Base-by-base conservation (phyloP, 1,140 invertebrate genomes). In the Drosophila miranda region DNA sequence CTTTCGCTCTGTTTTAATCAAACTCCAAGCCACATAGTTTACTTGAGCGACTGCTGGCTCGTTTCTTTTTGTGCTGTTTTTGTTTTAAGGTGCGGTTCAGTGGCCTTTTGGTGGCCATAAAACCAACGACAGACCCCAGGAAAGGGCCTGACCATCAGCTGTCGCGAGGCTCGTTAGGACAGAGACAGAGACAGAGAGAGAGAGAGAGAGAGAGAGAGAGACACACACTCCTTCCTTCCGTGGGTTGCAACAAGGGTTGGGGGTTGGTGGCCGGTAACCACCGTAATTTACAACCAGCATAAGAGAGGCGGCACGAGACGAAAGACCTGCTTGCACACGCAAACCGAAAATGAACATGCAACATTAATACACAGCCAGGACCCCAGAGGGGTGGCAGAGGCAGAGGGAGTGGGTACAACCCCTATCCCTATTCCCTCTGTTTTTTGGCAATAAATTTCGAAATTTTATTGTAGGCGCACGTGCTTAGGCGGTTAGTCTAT, bases 1-100 rank as follows among this genome's bases (percentile, higher is more conserved):
- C 43, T 26, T 54, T 58, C 61, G 66, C 83, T 60, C 71, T 74
- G 81, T 86, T 86, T 86, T 86, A 86, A 86, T 86, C 82, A 86
- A 86, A 81, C 82, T 73, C 73, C 76, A 69, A 73, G 82, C 78
- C 71, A 64, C 74, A 38, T 38, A 87, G 78, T 86, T 87, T 82
- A 80, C 80, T 86, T 80, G 87, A 87, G 78, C 78, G 78, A 66
- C 75, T 38, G 34, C 34, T 38, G 34, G 11, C 34, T 11, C 11
- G 34, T 13, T 38, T 38, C 11, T 38, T 13, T 13, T 5, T 4
- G 11, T 34, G 2, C 11, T 38, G 4, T 38, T 38, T 11, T 68
- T 82, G 81, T 84, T 84, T 86, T 87, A 82, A 86, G 82, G 82
- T 87, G 82, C 82, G 82, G 82, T 86, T 86, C 82, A 86, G 82